These are phyloP conservation scores for Acromyrmex echinatior DNA, from an alignment of 1,140 invertebrate genomes.

Conservation along the genomic window DNA sequence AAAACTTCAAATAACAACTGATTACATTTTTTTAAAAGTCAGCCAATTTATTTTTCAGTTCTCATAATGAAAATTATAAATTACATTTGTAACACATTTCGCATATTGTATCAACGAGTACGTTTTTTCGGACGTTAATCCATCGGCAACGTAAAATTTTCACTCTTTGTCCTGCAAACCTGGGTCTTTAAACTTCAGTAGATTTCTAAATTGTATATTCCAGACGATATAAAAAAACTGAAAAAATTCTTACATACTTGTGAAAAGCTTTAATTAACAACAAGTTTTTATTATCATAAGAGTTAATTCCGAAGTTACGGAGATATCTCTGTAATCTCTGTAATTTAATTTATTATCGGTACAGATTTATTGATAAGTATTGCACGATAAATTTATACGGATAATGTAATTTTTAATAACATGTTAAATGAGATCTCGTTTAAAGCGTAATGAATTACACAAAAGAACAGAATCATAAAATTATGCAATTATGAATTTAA, in stretches of 20 bases:
- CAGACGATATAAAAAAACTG: no score
- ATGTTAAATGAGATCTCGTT: not conserved
- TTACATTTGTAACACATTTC: not conserved
- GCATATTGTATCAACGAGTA: not conserved
- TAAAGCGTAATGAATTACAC: not conserved
- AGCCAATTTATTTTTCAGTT: not conserved
- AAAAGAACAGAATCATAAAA: not conserved
- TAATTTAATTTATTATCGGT: not conserved
- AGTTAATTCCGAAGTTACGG: not conserved
- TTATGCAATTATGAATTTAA: not conserved
- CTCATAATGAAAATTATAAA: not conserved
- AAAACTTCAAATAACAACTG: not conserved
- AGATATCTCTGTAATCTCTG: not conserved
- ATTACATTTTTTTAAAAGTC: not conserved
- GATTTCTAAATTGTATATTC: no score
- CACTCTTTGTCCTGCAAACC: no score
- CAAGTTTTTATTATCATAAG: no score
- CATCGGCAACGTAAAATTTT: not conserved
- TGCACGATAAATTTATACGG: not conserved
- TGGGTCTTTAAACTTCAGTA: no score
- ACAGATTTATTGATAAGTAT: slow-evolving; percentile 43
- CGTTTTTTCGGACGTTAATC: not conserved
- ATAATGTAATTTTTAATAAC: not conserved
- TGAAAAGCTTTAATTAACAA: no score
- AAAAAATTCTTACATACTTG: no score